Evolutionary conservation across 2,888 invertebrate species (phyloP), one percentile per base, ranked within the genome.

Genomic region (Drosophila demipolita): DNA sequence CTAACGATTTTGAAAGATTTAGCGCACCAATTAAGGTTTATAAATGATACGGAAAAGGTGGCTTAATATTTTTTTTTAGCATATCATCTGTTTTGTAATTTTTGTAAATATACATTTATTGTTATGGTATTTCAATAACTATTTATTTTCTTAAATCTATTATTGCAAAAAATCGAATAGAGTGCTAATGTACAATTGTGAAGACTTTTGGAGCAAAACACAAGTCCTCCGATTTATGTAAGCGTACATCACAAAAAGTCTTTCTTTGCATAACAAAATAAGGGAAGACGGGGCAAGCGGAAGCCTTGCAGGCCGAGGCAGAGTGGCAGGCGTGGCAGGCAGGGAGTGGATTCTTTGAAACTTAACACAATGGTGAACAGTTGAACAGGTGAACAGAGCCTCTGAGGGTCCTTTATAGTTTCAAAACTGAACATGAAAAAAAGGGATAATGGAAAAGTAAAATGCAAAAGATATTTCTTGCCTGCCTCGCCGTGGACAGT

Each of bases 381-480:
- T 11, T 48, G 45, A 48, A 58, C 64, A 76, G 62, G 65, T 66
- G 73, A 75, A 42, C 49, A 54, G 40, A 49, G 58, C 66, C 73
- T 62, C 59, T 52, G 15, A 17, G 36, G 77, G 71, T 65, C 77
- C 52, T 79, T 82, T 80, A 76, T 74, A 63, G 70, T 63, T 67
- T 64, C 59, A 58, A 61, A 29, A 45, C 52, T 48, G 38, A 63
- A 42, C 7, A 12, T 32, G 45, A 53, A 62, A n/a, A 40, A 9
- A 33, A 2, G n/a, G 15, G 36, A 38, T 29, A n/a, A 15, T 15
- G 11, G 11, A 42, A n/a, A 29, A 42, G 15, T 1, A 20, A 35
- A 29, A 42, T 42, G 40, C 55, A 60, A 65, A 63, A 71, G 60
- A 76, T 80, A 82, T 78, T 73, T 77, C 66, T 69, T 73, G 68